Percentiles rank a stretch among this genome's conserved stretches.
phyloP scores from a whole-genome alignment of 2,113 vertebrate species.

The Seriola quinqueradiata region DNA sequence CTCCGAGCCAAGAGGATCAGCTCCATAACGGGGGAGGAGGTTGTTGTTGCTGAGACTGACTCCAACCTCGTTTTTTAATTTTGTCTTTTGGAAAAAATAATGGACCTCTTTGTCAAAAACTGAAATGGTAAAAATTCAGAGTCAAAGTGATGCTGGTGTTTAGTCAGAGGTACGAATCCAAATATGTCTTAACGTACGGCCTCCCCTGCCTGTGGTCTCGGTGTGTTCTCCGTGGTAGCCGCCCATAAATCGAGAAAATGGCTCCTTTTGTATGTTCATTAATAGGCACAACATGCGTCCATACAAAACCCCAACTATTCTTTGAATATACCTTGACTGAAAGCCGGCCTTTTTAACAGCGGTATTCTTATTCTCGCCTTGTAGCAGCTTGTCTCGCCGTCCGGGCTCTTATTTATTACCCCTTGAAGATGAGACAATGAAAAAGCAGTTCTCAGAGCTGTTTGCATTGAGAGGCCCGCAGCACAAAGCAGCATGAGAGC shows the following conservation, averaged over 20 bases:
- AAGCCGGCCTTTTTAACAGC: slow-evolving; percentile 91
- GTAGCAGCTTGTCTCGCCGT: slow-evolving; percentile 95
- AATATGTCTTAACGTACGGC: slow-evolving; percentile 81
- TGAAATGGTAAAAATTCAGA: not conserved
- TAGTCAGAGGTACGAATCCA: slow-evolving; percentile 57
- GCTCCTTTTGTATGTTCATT: slow-evolving; percentile 95
- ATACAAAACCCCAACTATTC: slow-evolving; percentile 93
- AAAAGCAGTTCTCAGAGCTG: slow-evolving; percentile 89
- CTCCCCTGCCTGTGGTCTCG: slow-evolving; percentile 86
- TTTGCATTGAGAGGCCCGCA: slow-evolving; percentile 89
- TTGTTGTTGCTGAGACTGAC: slow-evolving; percentile 1
- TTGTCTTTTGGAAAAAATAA: slow-evolving; percentile 18
- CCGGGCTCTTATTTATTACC: slow-evolving; percentile 92
- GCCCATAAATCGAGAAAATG: slow-evolving; percentile 95
- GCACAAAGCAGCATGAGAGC: slow-evolving; percentile 84
- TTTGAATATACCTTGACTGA: slow-evolving; percentile 97
- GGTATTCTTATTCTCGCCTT: slow-evolving; percentile 92
- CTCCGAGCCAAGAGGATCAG: slow-evolving; percentile 21
- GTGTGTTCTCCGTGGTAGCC: slow-evolving; percentile 89
- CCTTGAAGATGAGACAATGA: slow-evolving; percentile 92
- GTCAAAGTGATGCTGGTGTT: slow-evolving; percentile 10
- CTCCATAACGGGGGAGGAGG: not conserved
- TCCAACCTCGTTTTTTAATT: slow-evolving; percentile 38
- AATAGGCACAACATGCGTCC: slow-evolving; percentile 97
- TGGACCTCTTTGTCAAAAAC: slow-evolving; percentile 4